Conservation (phyloP, 2,797 vertebrate genomes). For the Galaxias olidus region DNA sequence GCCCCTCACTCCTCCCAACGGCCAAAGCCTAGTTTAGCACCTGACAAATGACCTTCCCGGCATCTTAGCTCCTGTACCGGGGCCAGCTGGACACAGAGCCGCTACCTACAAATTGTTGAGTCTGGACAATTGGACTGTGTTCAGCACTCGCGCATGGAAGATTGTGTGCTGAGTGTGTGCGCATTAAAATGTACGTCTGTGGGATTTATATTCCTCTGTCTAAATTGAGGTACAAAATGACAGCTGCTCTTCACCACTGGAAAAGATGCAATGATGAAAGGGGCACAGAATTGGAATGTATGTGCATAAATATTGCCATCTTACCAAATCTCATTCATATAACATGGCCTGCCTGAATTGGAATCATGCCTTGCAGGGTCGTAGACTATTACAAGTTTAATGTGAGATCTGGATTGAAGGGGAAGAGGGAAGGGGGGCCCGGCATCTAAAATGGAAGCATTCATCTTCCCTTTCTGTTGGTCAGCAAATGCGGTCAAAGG, state of each 20-base stretch:
- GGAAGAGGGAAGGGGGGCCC: constrained; percentile 62
- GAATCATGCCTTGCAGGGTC: constrained; percentile 74
- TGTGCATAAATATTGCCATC: constrained; percentile 85
- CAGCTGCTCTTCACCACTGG: constrained; percentile 64
- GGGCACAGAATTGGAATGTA: constrained; percentile 67
- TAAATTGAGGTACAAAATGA: constrained; percentile 68
- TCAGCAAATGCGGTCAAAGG: constrained; percentile 73
- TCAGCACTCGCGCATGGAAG: constrained; percentile 20
- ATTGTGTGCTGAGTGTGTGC: neutral
- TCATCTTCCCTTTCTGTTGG: constrained; percentile 80
- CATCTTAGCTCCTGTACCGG: constrained; percentile 43
- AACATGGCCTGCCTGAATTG: constrained; percentile 76
- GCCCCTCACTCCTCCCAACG: constrained; percentile 21
- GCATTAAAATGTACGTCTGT: constrained; percentile 21
- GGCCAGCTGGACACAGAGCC: constrained; percentile 13
- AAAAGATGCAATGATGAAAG: constrained; percentile 48
- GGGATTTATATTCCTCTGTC: constrained; percentile 32
- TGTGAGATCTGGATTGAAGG: constrained; percentile 74
- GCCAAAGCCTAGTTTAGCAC: constrained; percentile 61
- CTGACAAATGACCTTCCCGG: constrained; percentile 68
- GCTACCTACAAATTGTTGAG: neutral
- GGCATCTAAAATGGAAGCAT: constrained; percentile 75
- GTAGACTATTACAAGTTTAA: constrained; percentile 81
- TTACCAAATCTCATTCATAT: constrained; percentile 81
- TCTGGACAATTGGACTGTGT: constrained; percentile 19